A percentile compares a stretch with the other conserved stretches of the same genome.
phyloP scores from a whole-genome alignment of 2,888 invertebrate genomes.

The Coenonympha glycerion region DNA sequence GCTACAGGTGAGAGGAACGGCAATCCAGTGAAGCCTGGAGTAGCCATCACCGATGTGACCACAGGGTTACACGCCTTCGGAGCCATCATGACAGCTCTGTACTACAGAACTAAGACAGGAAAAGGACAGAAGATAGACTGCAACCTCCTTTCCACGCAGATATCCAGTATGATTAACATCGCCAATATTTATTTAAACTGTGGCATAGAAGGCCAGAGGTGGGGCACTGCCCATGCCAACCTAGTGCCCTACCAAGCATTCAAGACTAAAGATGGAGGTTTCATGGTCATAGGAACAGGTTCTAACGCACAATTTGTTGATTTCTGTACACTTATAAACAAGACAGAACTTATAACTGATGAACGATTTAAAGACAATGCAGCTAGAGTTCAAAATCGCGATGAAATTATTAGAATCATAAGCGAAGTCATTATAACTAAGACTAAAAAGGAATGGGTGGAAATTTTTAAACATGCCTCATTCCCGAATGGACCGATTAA shows the following conservation, averaged over 20 bases:
- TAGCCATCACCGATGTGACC: constrained; percentile 93
- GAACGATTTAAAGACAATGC: constrained; percentile 82
- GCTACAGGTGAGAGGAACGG: constrained; percentile 91
- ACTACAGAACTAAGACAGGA: constrained; percentile 85
- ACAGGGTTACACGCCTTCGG: constrained; percentile 97
- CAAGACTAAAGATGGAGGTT: constrained; percentile 86
- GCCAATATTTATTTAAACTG: constrained; percentile 93
- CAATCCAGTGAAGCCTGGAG: constrained; percentile 92
- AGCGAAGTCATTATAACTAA: constrained; percentile 75
- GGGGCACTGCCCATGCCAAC: constrained; percentile 96
- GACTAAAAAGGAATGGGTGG: constrained; percentile 84
- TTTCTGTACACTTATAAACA: constrained; percentile 79
- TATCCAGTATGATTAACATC: constrained; percentile 90
- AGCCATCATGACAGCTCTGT: constrained; percentile 92
- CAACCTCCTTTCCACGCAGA: constrained; percentile 93
- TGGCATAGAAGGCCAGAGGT: constrained; percentile 83
- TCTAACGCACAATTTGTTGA: constrained; percentile 87
- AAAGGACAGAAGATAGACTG: constrained; percentile 95
- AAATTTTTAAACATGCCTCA: constrained; percentile 80
- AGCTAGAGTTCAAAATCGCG: constrained; percentile 84
- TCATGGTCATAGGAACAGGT: constrained; percentile 90
- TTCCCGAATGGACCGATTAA: constrained; percentile 96
- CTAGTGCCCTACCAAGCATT: constrained; percentile 97
- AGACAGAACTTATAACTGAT: constrained; percentile 78
- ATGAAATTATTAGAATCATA: constrained; percentile 79